phyloP scores from a whole-genome alignment of 2,888 invertebrate species.

The Petrolisthes cinctipes region DNA sequence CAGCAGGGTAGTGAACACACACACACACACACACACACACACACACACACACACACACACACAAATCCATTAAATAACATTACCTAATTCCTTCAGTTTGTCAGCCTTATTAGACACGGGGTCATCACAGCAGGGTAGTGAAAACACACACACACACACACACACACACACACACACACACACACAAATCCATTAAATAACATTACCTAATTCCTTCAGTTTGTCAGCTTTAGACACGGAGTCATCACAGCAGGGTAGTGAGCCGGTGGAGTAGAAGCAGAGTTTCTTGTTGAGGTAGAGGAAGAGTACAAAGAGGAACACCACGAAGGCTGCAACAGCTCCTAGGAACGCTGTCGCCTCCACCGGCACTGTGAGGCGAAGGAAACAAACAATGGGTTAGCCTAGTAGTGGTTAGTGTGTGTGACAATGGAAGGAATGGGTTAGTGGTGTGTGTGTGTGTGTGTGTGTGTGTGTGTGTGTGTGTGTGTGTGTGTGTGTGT shows the following conservation, averaged over 20 bases:
- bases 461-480: not conserved
- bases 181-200: not conserved
- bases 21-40: not conserved
- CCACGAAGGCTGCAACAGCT: slow-evolving; percentile 86
- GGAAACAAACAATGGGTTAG: not conserved
- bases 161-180: not conserved
- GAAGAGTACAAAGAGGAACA: slow-evolving; percentile 84
- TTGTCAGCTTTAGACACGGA: slow-evolving; percentile 69
- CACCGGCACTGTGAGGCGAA: slow-evolving; percentile 75
- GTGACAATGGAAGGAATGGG: not conserved
- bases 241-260: slow-evolving; percentile 77
- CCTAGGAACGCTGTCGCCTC: slow-evolving; percentile 91
- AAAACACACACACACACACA: not conserved
- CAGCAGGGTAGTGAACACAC: too few relatives aligned
- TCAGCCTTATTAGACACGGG: too few relatives aligned
- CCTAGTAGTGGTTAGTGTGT: too few relatives aligned
- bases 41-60: too few relatives aligned
- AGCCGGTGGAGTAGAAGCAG: slow-evolving; percentile 76
- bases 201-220: slow-evolving; percentile 65
- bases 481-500: slow-evolving; percentile 16
- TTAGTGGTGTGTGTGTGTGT: not conserved
- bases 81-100: too few relatives aligned
- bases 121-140: too few relatives aligned
- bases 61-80: too few relatives aligned
- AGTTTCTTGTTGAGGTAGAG: slow-evolving; percentile 87